Percentiles rank a stretch among this genome's conserved stretches.
phyloP scores from a whole-genome alignment of 2,113 vertebrate genomes.

The Puma concolor region DNA sequence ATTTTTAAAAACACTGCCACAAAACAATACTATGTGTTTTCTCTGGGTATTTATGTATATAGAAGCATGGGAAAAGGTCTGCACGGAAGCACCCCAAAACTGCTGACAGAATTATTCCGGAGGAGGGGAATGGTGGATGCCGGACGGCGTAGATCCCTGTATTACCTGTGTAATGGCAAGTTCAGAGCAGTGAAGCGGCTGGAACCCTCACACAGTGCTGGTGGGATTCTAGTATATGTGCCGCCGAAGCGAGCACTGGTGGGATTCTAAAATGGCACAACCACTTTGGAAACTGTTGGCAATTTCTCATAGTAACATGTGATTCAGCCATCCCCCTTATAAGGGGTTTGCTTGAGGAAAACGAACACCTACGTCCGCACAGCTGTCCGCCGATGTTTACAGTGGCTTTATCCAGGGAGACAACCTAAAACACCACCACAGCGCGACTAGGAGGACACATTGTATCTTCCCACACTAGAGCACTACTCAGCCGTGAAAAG shows the following conservation, averaged over 20 bases:
- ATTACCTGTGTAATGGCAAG: not conserved
- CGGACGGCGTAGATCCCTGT: not conserved
- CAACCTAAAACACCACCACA: not conserved
- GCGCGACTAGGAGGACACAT: too few relatives aligned
- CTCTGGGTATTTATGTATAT: not conserved
- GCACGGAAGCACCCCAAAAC: not conserved
- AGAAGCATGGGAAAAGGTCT: not conserved
- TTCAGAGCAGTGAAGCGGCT: not conserved
- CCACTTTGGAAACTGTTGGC: not conserved
- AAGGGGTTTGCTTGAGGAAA: not conserved
- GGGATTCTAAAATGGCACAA: not conserved
- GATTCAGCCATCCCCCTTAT: not conserved
- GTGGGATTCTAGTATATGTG: not conserved
- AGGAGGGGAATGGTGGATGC: not conserved
- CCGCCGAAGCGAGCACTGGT: not conserved
- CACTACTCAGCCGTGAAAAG: not conserved
- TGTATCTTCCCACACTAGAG: rapidly evolving
- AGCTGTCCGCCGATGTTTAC: not conserved
- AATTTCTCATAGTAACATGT: not conserved
- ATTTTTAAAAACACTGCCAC: not conserved
- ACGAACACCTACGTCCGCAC: not conserved
- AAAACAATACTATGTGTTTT: not conserved
- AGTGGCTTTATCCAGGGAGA: not conserved
- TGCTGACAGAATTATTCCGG: not conserved
- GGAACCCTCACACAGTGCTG: not conserved